Evolutionary conservation across 2,888 invertebrate genomes (phyloP).

Genomic region (Pemphredon lugubris): DNA sequence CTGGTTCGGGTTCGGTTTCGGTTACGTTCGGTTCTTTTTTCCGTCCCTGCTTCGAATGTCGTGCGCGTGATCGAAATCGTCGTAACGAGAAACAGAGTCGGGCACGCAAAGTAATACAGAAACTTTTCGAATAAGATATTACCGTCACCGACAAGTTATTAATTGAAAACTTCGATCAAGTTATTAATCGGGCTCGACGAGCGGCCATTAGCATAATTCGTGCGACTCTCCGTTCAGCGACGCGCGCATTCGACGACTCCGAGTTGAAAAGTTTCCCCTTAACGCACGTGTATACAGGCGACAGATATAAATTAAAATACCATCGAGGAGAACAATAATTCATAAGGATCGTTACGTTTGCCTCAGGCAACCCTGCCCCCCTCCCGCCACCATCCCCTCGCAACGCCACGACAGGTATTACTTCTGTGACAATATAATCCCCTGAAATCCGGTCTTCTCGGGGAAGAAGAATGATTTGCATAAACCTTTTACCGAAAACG

Average conservation of each 20-base stretch:
- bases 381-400: not conserved
- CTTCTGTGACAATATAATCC: slow-evolving; percentile 64
- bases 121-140: slow-evolving; percentile 46
- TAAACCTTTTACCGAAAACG: slow-evolving; percentile 65
- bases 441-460: slow-evolving; percentile 53
- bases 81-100: too few species aligned
- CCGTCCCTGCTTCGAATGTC: too few species aligned
- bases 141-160: slow-evolving; percentile 54
- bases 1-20: too few species aligned
- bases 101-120: too few species aligned
- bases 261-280: slow-evolving; percentile 30
- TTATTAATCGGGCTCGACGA: slow-evolving; percentile 41
- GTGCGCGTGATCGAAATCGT: too few species aligned
- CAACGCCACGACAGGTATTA: slow-evolving; percentile 31
- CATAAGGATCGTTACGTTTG: slow-evolving; percentile 38
- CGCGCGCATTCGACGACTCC: slow-evolving; percentile 15
- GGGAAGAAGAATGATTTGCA: slow-evolving; percentile 62
- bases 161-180: slow-evolving; percentile 63
- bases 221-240: slow-evolving; percentile 16
- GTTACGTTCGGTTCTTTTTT: too few species aligned
- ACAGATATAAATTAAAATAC: slow-evolving; percentile 41
- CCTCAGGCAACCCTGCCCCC: not conserved
- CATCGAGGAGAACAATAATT: slow-evolving; percentile 42
- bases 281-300: not conserved
- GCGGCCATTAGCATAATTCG: slow-evolving; percentile 50